phyloP scores from a whole-genome alignment of 2,113 vertebrate genomes.

The Corapipo altera region DNA sequence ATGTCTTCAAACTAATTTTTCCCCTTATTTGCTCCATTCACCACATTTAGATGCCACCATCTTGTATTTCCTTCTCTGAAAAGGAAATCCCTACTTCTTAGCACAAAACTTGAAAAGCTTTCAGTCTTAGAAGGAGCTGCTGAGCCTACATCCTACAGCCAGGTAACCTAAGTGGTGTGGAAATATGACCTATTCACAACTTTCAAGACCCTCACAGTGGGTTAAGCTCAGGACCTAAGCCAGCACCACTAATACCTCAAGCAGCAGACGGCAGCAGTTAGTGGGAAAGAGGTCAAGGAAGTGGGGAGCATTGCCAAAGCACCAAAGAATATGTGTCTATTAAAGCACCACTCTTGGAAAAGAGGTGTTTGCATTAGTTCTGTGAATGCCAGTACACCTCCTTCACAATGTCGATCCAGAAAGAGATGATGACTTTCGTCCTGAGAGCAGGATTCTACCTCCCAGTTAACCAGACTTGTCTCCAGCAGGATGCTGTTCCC shows the following conservation, averaged over 20 bases:
- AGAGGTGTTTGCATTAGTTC: background rate
- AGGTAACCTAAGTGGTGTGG: background rate
- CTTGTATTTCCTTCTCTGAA: background rate
- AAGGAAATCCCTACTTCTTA: background rate
- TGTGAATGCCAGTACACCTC: accelerated
- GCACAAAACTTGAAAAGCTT: constrained; percentile 10
- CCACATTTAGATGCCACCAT: constrained; percentile 1
- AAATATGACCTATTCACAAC: background rate
- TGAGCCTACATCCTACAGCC: background rate
- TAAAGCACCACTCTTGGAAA: background rate
- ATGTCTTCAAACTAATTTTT: background rate
- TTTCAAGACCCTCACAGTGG: background rate
- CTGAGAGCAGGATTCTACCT: background rate
- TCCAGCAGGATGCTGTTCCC: background rate
- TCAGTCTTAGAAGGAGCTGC: background rate
- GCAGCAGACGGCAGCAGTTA: background rate
- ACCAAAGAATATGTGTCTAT: background rate
- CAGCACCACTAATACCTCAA: background rate
- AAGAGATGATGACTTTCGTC: background rate
- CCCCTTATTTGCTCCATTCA: background rate
- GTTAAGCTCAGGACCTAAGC: background rate
- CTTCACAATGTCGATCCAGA: background rate
- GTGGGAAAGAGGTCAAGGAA: background rate
- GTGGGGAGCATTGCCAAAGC: background rate
- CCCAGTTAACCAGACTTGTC: background rate